Evolutionary conservation across 1,140 invertebrate species (phyloP).

Genomic region (Drosophila pandora): DNA sequence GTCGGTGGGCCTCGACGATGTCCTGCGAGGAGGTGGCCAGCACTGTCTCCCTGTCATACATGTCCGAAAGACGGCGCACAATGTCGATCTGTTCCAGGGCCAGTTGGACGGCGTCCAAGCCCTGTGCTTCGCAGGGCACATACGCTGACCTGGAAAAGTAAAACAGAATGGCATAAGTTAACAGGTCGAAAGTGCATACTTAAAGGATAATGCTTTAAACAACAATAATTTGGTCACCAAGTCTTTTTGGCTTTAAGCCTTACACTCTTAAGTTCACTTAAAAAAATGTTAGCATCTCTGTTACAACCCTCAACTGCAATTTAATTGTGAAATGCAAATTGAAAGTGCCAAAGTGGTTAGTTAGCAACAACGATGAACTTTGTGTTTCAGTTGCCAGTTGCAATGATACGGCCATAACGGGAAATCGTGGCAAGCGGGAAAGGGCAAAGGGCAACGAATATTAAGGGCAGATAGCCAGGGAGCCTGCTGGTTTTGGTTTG

Average conservation of each 20-base stretch:
- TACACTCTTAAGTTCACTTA: background rate
- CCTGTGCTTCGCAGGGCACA: conserved; percentile 91
- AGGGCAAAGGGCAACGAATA: conserved; percentile 4
- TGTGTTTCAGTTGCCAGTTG: conserved; percentile 58
- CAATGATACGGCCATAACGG: conserved; percentile 58
- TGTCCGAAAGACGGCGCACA: conserved; percentile 92
- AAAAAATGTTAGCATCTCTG: background rate
- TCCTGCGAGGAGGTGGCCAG: conserved; percentile 89
- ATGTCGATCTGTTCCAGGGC: conserved; percentile 95
- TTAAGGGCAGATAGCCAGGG: conserved; percentile 1
- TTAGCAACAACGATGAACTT: conserved; percentile 40
- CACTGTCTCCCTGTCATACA: conserved; percentile 88
- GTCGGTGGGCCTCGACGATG: conserved; percentile 90
- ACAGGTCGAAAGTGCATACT: background rate
- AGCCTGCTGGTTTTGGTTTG: background rate
- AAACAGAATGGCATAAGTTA: conserved; percentile 23
- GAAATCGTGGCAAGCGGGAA: background rate
- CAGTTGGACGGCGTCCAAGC: conserved; percentile 93
- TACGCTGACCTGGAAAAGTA: conserved; percentile 90
- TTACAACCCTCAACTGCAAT: background rate
- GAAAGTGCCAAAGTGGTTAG: conserved; percentile 55
- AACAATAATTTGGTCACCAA: background rate
- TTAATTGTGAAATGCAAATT: conserved; percentile 49
- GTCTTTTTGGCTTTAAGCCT: background rate
- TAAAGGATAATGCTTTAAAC: background rate